Conservation (phyloP, 2,113 vertebrate species). For the Antennarius striatus region DNA sequence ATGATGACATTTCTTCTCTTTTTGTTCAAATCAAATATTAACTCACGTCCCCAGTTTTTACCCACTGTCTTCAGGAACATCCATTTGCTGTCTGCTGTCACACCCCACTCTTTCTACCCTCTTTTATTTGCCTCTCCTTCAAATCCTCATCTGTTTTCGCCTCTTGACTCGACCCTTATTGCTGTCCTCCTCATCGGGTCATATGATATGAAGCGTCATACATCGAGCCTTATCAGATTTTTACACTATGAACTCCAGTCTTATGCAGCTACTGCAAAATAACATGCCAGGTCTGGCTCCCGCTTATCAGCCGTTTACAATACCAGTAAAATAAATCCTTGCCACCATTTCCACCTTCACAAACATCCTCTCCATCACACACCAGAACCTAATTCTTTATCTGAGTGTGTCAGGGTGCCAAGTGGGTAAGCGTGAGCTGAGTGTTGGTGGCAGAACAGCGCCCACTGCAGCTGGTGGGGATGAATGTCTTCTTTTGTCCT, state of each 20-base stretch:
- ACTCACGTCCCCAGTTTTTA: slow-evolving; percentile 33
- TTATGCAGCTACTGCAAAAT: slow-evolving; percentile 63
- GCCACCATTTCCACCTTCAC: slow-evolving; percentile 22
- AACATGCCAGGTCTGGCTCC: slow-evolving; percentile 19
- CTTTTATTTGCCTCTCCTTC: neutral
- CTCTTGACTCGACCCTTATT: slow-evolving; percentile 11
- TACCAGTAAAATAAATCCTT: slow-evolving; percentile 40
- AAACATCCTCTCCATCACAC: slow-evolving; percentile 10
- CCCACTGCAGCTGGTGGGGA: slow-evolving; percentile 51
- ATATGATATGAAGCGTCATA: slow-evolving; percentile 41
- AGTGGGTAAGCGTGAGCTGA: neutral
- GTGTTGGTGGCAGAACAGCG: slow-evolving; percentile 41
- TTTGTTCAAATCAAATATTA: slow-evolving; percentile 61
- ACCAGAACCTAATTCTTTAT: neutral
- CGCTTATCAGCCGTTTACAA: slow-evolving; percentile 66
- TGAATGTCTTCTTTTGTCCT: slow-evolving; percentile 11
- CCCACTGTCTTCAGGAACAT: neutral
- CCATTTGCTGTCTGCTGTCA: neutral
- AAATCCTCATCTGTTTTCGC: neutral
- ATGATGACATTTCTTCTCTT: slow-evolving; percentile 10
- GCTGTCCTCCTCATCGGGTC: neutral
- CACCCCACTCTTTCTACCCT: neutral
- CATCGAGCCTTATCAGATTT: slow-evolving; percentile 67
- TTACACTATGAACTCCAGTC: slow-evolving; percentile 26
- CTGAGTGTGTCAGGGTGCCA: slow-evolving; percentile 14